Percentiles rank a stretch among this genome's conserved stretches.
Evolutionary conservation across 2,113 vertebrate genomes (phyloP).

Genomic region (Ciconia boyciana): DNA sequence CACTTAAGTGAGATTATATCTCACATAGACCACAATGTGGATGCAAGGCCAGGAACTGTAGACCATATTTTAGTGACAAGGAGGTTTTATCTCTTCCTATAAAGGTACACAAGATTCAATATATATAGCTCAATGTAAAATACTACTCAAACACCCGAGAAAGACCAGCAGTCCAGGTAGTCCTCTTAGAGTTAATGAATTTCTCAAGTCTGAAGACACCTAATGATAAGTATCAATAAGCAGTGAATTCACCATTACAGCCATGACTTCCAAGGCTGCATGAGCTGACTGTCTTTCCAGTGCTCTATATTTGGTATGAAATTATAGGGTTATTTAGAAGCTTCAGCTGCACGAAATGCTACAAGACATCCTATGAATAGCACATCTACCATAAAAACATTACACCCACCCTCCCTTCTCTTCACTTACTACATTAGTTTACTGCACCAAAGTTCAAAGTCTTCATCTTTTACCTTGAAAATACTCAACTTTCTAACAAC

Average conservation of each 20-base stretch:
- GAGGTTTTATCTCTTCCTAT: not conserved
- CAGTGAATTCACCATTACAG: not conserved
- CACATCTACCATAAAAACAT: not conserved
- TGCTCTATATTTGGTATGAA: not conserved
- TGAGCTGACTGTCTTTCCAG: not conserved
- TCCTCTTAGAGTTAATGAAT: not conserved
- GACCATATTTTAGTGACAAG: not conserved
- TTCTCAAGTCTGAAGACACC: not conserved
- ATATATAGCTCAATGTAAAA: not conserved
- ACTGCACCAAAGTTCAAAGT: not conserved
- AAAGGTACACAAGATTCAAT: not conserved
- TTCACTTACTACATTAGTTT: not conserved
- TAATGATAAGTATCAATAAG: not conserved
- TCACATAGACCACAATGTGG: not conserved
- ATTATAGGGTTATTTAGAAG: not conserved
- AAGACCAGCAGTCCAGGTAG: not conserved
- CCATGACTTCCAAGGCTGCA: not conserved
- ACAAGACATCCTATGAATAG: not conserved
- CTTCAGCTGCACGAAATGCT: not conserved
- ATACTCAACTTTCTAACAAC: not conserved
- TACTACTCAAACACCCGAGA: not conserved
- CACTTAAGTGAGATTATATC: not conserved
- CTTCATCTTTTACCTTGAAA: not conserved
- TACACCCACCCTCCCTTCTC: not conserved
- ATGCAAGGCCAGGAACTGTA: not conserved